These are phyloP conservation scores for Drosophila willistoni DNA, from an alignment of 1,140 invertebrate genomes.

Conservation along the genomic window DNA sequence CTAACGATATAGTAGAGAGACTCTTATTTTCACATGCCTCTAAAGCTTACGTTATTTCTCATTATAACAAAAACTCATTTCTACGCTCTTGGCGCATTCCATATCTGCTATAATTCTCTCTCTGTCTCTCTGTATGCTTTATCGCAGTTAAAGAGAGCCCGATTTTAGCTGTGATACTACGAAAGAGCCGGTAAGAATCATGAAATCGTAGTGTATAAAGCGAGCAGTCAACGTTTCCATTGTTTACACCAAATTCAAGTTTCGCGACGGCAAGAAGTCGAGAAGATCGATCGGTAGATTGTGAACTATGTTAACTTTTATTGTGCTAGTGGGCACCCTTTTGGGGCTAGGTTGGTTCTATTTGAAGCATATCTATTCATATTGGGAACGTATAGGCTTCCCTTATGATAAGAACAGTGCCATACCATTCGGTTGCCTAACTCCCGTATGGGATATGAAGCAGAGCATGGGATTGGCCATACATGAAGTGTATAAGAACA, in stretches of 20 bases:
- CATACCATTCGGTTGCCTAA: slow-evolving; percentile 73
- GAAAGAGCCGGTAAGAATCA: slow-evolving; percentile 30
- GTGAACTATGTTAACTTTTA: slow-evolving; percentile 45
- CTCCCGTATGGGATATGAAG: slow-evolving; percentile 47
- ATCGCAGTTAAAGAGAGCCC: not conserved
- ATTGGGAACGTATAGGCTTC: slow-evolving; percentile 65
- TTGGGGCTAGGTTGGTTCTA: slow-evolving; percentile 59
- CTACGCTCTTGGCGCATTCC: too few relatives aligned
- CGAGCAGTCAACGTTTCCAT: not conserved
- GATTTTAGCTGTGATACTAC: not conserved
- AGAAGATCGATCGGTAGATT: not conserved
- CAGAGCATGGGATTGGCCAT: slow-evolving; percentile 67
- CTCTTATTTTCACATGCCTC: not conserved
- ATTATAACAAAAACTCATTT: too few relatives aligned
- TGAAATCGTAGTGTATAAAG: slow-evolving; percentile 46
- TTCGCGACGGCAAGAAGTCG: slow-evolving; percentile 9
- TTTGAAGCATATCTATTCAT: slow-evolving; percentile 58
- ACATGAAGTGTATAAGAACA: slow-evolving; percentile 61
- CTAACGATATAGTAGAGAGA: not conserved
- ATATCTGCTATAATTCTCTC: too few relatives aligned
- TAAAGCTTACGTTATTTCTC: not conserved
- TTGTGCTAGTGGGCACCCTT: slow-evolving; percentile 37
- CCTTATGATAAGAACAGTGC: slow-evolving; percentile 45
- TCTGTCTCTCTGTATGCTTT: not conserved
- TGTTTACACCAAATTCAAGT: slow-evolving; percentile 13